Percentiles rank a stretch among this genome's conserved stretches.
Evolutionary conservation across 2,797 vertebrate species (phyloP).

Genomic region (Poeciliopsis infans): DNA sequence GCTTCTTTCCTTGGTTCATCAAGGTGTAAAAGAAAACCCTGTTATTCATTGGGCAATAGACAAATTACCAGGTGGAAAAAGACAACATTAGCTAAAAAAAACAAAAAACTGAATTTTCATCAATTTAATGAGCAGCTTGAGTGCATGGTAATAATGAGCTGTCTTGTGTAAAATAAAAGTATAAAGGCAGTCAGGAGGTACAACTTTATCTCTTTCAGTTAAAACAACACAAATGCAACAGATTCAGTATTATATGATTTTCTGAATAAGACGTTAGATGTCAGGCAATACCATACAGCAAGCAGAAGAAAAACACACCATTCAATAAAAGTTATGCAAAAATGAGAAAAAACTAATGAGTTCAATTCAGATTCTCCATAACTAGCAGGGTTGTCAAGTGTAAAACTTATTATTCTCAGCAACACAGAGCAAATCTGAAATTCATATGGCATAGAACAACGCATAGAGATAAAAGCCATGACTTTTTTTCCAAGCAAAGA

Average conservation of each 20-base stretch:
- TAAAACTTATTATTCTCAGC: neutral
- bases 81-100: neutral
- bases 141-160: conserved; percentile 1
- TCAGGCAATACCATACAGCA: neutral
- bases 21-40: neutral
- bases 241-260: conserved; percentile 6
- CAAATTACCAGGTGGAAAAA: neutral
- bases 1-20: neutral
- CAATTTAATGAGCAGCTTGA: neutral
- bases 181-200: neutral
- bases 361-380: neutral
- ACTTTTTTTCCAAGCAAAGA: neutral
- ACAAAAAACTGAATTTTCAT: neutral
- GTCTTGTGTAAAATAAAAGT: conserved; percentile 1
- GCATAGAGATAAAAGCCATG: neutral
- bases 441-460: neutral
- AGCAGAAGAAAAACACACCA: neutral
- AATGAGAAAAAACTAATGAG: neutral
- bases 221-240: neutral
- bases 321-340: neutral
- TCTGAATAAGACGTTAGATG: neutral
- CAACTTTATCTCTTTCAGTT: neutral
- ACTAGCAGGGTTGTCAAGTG: neutral
- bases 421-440: neutral
- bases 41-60: neutral